Percentiles rank a stretch among this genome's conserved stretches.
These are phyloP conservation scores for Mustelus asterias DNA, from an alignment of 2,113 vertebrate species.

Conservation along the genomic window DNA sequence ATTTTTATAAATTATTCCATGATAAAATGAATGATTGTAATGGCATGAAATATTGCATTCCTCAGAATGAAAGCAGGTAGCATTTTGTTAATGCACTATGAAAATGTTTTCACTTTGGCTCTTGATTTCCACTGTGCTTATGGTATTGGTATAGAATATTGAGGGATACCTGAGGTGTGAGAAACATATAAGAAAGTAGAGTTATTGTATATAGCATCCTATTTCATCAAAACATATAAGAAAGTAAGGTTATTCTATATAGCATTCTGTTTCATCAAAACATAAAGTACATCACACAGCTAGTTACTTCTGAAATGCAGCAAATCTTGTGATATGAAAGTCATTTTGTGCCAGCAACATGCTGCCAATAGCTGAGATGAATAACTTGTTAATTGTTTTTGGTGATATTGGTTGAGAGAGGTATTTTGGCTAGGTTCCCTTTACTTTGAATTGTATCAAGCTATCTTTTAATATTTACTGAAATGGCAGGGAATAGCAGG, in stretches of 20 bases:
- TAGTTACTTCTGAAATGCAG: not conserved
- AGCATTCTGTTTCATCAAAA: not conserved
- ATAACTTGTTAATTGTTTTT: not conserved
- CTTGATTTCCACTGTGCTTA: not conserved
- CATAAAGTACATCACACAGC: not conserved
- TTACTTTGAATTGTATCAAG: not conserved
- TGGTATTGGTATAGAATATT: not conserved
- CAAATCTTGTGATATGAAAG: not conserved
- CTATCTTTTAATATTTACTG: not conserved
- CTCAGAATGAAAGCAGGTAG: not conserved
- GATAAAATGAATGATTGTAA: not conserved
- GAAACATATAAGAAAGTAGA: not conserved
- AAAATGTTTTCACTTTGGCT: not conserved
- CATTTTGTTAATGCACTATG: not conserved
- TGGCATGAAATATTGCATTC: not conserved
- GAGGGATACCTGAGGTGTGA: not conserved
- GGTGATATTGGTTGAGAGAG: not conserved
- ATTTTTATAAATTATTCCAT: not conserved
- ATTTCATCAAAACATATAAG: no score
- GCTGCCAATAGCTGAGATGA: not conserved
- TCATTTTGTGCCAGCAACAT: not conserved
- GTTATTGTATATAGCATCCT: not conserved
- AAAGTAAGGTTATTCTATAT: not conserved
- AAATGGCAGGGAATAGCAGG: not conserved
- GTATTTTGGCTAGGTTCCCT: not conserved